phyloP scores from a whole-genome alignment of 2,888 invertebrate genomes.

The Drosophila buzzatii region DNA sequence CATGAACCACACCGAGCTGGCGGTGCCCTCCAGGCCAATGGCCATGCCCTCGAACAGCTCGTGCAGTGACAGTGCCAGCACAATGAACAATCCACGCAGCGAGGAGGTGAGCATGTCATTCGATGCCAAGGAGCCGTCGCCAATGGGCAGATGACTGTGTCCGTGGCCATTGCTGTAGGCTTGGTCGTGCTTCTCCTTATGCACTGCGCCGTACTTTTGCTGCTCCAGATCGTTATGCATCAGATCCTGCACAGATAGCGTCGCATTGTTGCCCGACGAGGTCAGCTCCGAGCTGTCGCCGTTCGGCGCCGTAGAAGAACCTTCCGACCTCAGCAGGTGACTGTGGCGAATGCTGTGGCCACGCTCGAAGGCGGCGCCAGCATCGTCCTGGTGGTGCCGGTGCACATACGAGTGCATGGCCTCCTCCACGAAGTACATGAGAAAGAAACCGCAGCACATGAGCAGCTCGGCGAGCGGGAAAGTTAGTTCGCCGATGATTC shows the following conservation, averaged over 20 bases:
- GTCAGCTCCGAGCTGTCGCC: conserved; percentile 18
- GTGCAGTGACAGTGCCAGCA: conserved; percentile 92
- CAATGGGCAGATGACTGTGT: conserved; percentile 75
- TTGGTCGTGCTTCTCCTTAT: conserved; percentile 53
- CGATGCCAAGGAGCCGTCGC: conserved; percentile 82
- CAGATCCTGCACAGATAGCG: conserved; percentile 75
- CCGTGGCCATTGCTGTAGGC: conserved; percentile 38
- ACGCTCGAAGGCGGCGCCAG: conserved; percentile 81
- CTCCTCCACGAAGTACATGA: conserved; percentile 93
- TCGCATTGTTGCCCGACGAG: conserved; percentile 33
- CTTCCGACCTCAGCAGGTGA: conserved; percentile 67
- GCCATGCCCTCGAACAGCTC: conserved; percentile 95
- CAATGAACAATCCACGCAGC: conserved; percentile 91
- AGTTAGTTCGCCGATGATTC: conserved; percentile 86
- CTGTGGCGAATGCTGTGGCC: conserved; percentile 84
- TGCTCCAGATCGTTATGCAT: conserved; percentile 73
- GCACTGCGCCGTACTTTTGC: conserved; percentile 65
- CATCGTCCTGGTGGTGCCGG: conserved; percentile 82
- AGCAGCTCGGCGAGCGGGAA: conserved; percentile 90
- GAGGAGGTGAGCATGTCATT: conserved; percentile 81
- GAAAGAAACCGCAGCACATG: conserved; percentile 91
- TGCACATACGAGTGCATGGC: conserved; percentile 90
- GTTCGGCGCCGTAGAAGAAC: neutral
- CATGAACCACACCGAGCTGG: conserved; percentile 90
- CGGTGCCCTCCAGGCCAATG: conserved; percentile 90